Conservation (phyloP, 1,140 invertebrate genomes). For the Brachionus rotundiformis region DNA sequence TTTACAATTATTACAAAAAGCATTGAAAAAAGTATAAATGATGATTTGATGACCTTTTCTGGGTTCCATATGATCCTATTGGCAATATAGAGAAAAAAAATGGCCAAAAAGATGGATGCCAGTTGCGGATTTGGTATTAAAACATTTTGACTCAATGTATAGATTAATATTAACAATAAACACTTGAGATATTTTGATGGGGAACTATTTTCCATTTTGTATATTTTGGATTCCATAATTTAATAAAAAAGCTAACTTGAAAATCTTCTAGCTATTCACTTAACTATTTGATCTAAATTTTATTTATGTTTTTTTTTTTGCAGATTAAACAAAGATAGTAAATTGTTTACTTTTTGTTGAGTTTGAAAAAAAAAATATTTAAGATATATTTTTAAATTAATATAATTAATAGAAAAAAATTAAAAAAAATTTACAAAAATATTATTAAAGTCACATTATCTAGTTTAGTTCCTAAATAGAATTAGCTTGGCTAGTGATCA, state of each 20-base stretch:
- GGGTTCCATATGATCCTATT: not conserved
- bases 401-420: no score
- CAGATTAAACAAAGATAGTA: not conserved
- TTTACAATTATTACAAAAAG: not conserved
- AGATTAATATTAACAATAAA: not conserved
- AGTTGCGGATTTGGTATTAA: not conserved
- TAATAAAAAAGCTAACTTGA: not conserved
- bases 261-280: constrained; percentile 2
- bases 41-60: not conserved
- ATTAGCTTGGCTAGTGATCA: no score
- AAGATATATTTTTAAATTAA: not conserved
- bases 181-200: not conserved
- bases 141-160: not conserved
- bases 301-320: not conserved
- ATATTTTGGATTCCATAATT: constrained; percentile 4
- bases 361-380: not conserved
- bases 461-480: no score
- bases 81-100: not conserved
- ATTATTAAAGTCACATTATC: no score
- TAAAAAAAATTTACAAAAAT: no score
- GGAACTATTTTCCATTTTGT: not conserved
- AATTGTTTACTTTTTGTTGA: not conserved
- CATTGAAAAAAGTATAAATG: not conserved
- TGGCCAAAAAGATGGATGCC: not conserved
- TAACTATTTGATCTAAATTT: not conserved